Conservation (phyloP, 2,113 vertebrate species). For the Scatophagus argus region DNA sequence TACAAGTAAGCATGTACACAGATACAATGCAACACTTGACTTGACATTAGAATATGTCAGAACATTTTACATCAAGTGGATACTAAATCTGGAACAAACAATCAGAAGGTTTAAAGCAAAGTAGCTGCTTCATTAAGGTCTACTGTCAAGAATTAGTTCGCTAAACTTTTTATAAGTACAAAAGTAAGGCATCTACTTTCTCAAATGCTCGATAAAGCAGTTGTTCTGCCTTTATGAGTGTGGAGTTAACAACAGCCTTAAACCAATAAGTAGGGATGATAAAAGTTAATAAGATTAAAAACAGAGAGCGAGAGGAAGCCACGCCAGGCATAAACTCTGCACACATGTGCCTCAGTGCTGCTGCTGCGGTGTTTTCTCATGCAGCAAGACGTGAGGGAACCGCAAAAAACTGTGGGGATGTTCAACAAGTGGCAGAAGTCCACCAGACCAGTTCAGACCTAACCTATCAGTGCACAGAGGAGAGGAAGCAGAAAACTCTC, state of each 20-base stretch:
- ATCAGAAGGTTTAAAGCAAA: slow-evolving; percentile 26
- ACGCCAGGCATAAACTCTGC: slow-evolving; percentile 44
- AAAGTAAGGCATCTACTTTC: slow-evolving; percentile 35
- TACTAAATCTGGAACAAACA: slow-evolving; percentile 14
- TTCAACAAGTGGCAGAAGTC: slow-evolving; percentile 85
- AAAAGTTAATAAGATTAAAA: slow-evolving; percentile 60
- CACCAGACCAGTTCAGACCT: slow-evolving; percentile 81
- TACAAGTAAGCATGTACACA: slow-evolving; percentile 4
- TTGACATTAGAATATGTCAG: not conserved
- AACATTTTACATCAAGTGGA: not conserved
- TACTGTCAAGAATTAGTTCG: slow-evolving; percentile 3
- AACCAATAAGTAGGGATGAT: slow-evolving; percentile 56
- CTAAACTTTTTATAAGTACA: slow-evolving; percentile 31
- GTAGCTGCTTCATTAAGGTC: slow-evolving; percentile 17
- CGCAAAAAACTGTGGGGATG: slow-evolving; percentile 77
- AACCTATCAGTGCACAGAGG: slow-evolving; percentile 84
- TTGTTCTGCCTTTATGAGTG: slow-evolving; percentile 46
- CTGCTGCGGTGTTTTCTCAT: slow-evolving; percentile 71
- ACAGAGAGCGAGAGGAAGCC: slow-evolving; percentile 47
- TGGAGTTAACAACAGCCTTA: slow-evolving; percentile 34
- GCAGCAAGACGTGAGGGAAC: slow-evolving; percentile 66
- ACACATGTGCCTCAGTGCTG: slow-evolving; percentile 51
- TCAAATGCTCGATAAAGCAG: slow-evolving; percentile 36
- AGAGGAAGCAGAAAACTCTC: slow-evolving; percentile 79
- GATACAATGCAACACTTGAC: not conserved